Conservation (phyloP, 2,113 vertebrate species). For the Lontra canadensis region DNA sequence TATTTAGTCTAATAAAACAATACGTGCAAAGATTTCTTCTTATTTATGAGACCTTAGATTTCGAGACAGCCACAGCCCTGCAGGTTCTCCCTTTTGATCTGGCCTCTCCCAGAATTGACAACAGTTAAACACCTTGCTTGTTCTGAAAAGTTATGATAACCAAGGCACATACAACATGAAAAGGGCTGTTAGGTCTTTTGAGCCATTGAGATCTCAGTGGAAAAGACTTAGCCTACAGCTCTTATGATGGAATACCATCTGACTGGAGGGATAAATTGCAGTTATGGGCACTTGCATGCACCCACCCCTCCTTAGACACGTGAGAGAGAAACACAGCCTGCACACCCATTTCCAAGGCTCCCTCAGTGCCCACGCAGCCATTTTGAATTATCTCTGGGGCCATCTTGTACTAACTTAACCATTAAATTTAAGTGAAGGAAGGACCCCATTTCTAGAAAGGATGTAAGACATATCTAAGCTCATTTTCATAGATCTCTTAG, state of each 20-base stretch:
- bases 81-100: background rate
- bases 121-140: background rate
- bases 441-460: background rate
- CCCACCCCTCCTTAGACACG: fast-evolving
- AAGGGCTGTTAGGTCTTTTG: background rate
- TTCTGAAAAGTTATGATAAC: background rate
- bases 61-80: background rate
- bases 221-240: background rate
- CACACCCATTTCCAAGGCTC: too few species aligned
- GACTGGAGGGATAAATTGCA: background rate
- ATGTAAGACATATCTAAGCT: background rate
- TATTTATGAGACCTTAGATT: background rate
- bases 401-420: background rate
- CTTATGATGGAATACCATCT: background rate
- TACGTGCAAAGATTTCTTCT: background rate
- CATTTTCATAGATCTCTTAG: background rate
- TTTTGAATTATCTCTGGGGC: background rate
- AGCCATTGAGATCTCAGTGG: background rate
- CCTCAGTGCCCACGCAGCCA: background rate
- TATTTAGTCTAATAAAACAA: background rate
- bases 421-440: background rate
- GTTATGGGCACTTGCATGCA: background rate
- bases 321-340: background rate
- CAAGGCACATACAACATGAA: background rate
- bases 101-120: background rate